Evolutionary conservation across 2,797 vertebrate genomes (phyloP).

Genomic region (Rhinoraja longicauda): DNA sequence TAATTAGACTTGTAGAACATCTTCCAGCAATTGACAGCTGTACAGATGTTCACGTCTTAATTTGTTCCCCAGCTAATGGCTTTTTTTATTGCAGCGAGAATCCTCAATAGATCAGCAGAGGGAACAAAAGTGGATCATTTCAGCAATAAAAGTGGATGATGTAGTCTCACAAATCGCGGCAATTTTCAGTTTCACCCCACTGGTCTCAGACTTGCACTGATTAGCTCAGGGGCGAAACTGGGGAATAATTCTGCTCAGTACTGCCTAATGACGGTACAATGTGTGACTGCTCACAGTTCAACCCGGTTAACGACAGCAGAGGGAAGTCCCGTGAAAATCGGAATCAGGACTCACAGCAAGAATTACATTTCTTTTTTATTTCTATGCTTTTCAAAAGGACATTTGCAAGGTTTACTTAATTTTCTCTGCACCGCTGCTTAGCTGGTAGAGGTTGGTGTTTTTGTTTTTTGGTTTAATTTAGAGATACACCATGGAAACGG

Average conservation of each 20-base stretch:
- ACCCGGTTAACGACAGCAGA: background rate
- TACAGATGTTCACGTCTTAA: conserved; percentile 13
- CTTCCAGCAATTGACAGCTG: background rate
- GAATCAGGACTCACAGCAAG: too few species aligned
- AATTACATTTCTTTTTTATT: background rate
- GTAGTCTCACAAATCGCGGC: background rate
- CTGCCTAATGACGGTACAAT: background rate
- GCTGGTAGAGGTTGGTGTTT: background rate
- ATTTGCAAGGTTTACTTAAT: background rate
- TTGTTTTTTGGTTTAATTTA: too few species aligned
- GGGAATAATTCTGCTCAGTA: background rate
- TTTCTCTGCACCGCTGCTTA: background rate
- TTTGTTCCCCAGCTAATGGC: background rate
- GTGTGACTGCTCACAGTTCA: background rate
- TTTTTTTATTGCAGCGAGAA: conserved; percentile 15
- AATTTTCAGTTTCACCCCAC: background rate
- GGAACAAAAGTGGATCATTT: conserved; percentile 18
- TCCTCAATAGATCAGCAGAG: conserved; percentile 6
- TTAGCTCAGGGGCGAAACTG: background rate
- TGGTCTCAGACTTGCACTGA: background rate
- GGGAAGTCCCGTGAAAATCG: background rate
- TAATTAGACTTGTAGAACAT: conserved; percentile 8
- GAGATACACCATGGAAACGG: too few species aligned
- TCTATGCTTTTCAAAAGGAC: background rate
- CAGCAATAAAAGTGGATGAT: background rate